Evolutionary conservation across 2,113 vertebrate species (phyloP), one percentile per base, ranked within the genome.

Genomic region (Rhinolophus ferrumequinum): DNA sequence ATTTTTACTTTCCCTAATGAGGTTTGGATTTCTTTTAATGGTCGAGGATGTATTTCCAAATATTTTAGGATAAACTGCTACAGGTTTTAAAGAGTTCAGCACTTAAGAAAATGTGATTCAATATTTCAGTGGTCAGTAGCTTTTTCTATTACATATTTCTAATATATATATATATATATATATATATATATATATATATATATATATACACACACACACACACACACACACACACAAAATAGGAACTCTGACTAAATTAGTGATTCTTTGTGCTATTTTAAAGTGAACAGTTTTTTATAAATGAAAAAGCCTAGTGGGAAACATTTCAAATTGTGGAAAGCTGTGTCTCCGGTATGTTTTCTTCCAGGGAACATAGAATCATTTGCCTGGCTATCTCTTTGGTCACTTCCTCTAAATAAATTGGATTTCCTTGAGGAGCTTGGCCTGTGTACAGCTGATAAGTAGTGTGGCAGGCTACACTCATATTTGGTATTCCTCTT

Each of bases 351-450:
- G 18, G 21, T 77, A 15, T 1, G 0, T 70, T 95, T 96, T 97
- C 33, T 93, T 92, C 33, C 2, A 5, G 35, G 54, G 67, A n/a
- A 70, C 21, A 24, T 66, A 0, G 6, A 87, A 94, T 93, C 76
- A 72, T 93, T 96, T 93, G 80, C 50, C 41, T 60, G 19, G n/a
- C 28, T 96, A 77, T 94, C 84, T 95, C 64, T 88, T 52, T 93
- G 95, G 95, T 96, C 88, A 95, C 76, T 96, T 94, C 82, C 90
- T 96, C 67, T 89, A 77, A 88, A 87, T 83, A 81, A 93, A 98
- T 94, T 97, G 88, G 76, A 95, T 96, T 97, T 97, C 38, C 82
- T 88, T 0, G 11, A 89, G 73, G 41, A 97, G 64, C 38, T 52
- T 93, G 88, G 90, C 90, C 91, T 97, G 85, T 50, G 54, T 75